These are phyloP conservation scores for Kryptopterus vitreolus DNA, from an alignment of 2,797 vertebrate genomes.

Conservation along the genomic window DNA sequence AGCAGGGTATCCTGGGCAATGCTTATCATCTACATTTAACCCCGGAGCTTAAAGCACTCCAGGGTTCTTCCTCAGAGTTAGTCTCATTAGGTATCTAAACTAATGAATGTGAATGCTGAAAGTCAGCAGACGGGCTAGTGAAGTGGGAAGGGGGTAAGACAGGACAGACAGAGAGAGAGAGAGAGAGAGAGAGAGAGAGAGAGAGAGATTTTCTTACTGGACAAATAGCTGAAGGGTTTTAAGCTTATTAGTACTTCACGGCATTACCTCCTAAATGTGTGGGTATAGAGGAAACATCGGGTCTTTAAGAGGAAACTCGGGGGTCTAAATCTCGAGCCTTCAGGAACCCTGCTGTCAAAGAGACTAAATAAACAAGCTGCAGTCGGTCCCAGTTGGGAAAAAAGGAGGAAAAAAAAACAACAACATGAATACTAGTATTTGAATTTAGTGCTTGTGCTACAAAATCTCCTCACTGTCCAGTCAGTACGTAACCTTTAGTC, in stretches of 20 bases:
- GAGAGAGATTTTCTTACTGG: slow-evolving; percentile 77
- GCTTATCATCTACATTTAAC: slow-evolving; percentile 73
- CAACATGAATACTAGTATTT: not conserved
- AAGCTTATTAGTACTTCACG: slow-evolving; percentile 83
- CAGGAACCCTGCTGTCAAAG: slow-evolving; percentile 20
- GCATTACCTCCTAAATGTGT: slow-evolving; percentile 77
- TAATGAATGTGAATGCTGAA: slow-evolving; percentile 94
- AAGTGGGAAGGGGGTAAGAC: slow-evolving; percentile 56
- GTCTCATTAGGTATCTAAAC: slow-evolving; percentile 93
- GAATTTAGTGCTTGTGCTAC: not conserved
- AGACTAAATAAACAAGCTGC: slow-evolving; percentile 42
- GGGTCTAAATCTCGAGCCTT: slow-evolving; percentile 57
- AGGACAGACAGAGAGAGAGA: too few relatives aligned
- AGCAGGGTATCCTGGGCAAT: slow-evolving; percentile 53
- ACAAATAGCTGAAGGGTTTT: slow-evolving; percentile 89
- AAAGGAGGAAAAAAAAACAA: too few relatives aligned
- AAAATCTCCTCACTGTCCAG: slow-evolving; percentile 9
- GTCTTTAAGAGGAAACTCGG: slow-evolving; percentile 44
- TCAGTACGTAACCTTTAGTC: not conserved
- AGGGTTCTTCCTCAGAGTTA: slow-evolving; percentile 77
- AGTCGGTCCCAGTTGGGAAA: not conserved
- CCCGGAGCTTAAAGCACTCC: slow-evolving; percentile 73
- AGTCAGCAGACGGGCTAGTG: slow-evolving; percentile 76
- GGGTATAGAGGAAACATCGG: slow-evolving; percentile 32
- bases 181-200: too few relatives aligned